phyloP scores from a whole-genome alignment of 2,113 vertebrate genomes.

The Mirounga angustirostris region DNA sequence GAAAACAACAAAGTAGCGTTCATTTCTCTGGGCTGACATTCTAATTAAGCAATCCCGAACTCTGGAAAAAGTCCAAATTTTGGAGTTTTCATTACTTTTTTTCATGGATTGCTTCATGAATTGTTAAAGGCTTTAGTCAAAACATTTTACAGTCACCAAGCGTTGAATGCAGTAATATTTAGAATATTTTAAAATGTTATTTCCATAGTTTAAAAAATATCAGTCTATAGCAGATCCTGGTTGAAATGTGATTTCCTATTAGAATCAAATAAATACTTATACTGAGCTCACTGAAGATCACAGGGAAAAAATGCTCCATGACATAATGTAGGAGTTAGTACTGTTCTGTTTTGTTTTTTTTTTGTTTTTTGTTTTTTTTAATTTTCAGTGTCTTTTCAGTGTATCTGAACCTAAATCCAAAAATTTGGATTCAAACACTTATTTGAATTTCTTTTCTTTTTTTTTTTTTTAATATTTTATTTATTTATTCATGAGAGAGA shows the following conservation, averaged over 20 bases:
- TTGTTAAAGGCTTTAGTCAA: constrained; percentile 27
- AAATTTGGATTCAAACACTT: neutral
- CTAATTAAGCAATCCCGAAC: constrained; percentile 32
- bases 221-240: neutral
- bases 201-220: neutral
- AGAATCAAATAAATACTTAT: neutral
- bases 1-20: constrained; percentile 1
- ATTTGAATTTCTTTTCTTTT: constrained; percentile 8
- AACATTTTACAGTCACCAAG: neutral
- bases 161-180: neutral
- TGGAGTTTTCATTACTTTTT: constrained; percentile 4
- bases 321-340: neutral
- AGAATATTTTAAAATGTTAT: neutral
- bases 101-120: neutral
- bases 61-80: constrained; percentile 41
- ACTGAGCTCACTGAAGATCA: neutral
- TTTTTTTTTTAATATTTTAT: neutral
- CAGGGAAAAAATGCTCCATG: neutral
- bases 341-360: neutral
- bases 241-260: neutral
- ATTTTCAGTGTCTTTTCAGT: neutral
- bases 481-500: too few relatives aligned
- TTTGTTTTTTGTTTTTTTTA: neutral
- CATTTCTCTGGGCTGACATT: neutral
- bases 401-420: neutral